Evolutionary conservation across 2,797 vertebrate species (phyloP).

Genomic region (Tragopan temminckii): DNA sequence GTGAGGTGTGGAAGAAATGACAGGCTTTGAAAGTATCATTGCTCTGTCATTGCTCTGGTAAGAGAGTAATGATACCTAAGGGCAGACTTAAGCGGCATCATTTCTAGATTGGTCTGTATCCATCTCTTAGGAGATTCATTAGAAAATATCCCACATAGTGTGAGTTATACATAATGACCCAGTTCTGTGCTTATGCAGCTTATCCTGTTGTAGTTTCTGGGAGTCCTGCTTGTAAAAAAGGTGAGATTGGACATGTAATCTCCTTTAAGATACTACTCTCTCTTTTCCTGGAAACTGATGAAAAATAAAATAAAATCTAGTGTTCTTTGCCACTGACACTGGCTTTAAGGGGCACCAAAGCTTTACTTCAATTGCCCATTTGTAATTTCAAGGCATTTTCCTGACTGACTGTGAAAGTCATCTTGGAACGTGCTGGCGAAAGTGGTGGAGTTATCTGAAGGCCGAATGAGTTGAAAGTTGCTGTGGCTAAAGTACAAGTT

Average conservation of each 20-base stretch:
- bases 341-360: background rate
- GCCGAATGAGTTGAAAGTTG: constrained; percentile 34
- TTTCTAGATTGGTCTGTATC: background rate
- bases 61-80: background rate
- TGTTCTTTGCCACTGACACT: background rate
- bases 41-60: background rate
- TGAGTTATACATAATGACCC: background rate
- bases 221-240: background rate
- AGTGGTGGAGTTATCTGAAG: constrained; percentile 15
- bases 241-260: background rate
- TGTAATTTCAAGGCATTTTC: constrained; percentile 33
- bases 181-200: background rate
- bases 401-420: constrained; percentile 25
- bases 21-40: background rate
- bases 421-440: background rate
- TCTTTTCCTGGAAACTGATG: background rate
- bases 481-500: constrained; percentile 52
- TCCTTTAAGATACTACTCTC: background rate
- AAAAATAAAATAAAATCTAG: constrained; percentile 1
- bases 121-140: background rate
- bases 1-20: background rate
- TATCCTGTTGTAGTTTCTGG: background rate
- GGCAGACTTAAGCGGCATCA: background rate
- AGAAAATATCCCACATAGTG: background rate
- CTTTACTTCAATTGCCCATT: background rate